Conservation (phyloP, 2,113 vertebrate genomes). For the Sorex araneus region DNA sequence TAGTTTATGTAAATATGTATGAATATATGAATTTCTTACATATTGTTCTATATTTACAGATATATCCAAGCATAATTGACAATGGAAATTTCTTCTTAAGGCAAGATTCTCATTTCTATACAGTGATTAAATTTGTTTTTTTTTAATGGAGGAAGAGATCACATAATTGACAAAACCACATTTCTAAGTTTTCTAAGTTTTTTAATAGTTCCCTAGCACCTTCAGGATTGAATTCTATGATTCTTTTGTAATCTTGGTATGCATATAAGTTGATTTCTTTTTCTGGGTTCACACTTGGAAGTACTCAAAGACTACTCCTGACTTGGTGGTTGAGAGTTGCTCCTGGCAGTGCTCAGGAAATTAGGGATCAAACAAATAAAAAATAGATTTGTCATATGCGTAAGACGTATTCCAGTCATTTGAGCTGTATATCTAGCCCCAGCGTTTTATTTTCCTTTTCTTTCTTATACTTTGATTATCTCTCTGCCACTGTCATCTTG, state of each 20-base stretch:
- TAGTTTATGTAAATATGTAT: neutral
- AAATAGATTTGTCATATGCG: too few species aligned
- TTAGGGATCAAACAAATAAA: too few species aligned
- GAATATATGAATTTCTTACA: neutral
- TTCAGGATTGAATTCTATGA: neutral
- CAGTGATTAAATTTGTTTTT: neutral
- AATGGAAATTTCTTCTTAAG: neutral
- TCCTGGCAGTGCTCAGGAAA: too few species aligned
- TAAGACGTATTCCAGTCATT: too few species aligned
- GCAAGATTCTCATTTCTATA: neutral
- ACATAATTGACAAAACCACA: too few species aligned
- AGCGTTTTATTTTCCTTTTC: neutral
- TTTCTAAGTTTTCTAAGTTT: neutral
- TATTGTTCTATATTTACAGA: neutral
- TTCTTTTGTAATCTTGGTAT: neutral
- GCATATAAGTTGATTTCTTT: too few species aligned
- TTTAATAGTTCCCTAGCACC: neutral
- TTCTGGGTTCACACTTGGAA: too few species aligned
- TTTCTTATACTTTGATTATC: slow-evolving; percentile 10
- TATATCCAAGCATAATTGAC: slow-evolving; percentile 5
- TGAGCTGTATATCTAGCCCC: too few species aligned
- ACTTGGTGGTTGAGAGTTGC: too few species aligned
- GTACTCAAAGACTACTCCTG: too few species aligned
- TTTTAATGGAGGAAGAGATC: neutral
- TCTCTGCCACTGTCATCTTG: neutral